Evolutionary conservation across 2,888 invertebrate species (phyloP), one percentile per base, ranked within the genome.

Genomic region (Drosophila pegasa): DNA sequence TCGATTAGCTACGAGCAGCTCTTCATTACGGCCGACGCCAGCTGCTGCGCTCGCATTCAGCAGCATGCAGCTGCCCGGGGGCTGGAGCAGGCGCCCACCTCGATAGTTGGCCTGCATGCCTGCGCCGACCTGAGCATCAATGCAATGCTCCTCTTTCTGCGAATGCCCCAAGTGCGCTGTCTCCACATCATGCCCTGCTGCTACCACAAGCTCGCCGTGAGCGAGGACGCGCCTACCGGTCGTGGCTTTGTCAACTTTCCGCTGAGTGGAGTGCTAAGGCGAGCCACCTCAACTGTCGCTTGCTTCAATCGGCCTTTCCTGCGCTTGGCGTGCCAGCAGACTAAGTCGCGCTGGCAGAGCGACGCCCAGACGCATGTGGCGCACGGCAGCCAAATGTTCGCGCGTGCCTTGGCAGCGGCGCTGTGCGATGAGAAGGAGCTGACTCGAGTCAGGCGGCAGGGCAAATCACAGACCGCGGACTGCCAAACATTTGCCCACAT

Each of bases 121-220:
- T 97, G 97, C 86, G 96, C 95, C 0, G 96, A 96, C 92, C 93
- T 97, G 60, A 95, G 95, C 40, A 93, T 96, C 22, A 93, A 94
- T 58, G 94, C 95, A 9, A 93, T 96, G 51, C 93, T 94, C 79
- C 91, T 96, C 75, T 96, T 96, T 91, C 86, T 94, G 40, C 92
- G 93, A 80, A 93, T 95, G 90, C 86, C 93, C 8, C 90, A 92
- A 35, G 94, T 94, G 0, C 93, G 92, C 67, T 91, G 94, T 16
- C 89, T 96, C 22, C 93, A 95, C 45, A 92, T 96, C 14, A 94
- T 96, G 93, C 95, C 96, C 4, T 97, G 97, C 86, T 97, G 97
- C 88, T 97, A 97, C 84, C 96, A 97, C 89, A 95, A 95, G 91
- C 93, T 96, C 90, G 86, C 92, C 55, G 62, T 92, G 33, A 40